Base-by-base conservation (phyloP, 2,888 invertebrate genomes). In the Clivina fossor region DNA sequence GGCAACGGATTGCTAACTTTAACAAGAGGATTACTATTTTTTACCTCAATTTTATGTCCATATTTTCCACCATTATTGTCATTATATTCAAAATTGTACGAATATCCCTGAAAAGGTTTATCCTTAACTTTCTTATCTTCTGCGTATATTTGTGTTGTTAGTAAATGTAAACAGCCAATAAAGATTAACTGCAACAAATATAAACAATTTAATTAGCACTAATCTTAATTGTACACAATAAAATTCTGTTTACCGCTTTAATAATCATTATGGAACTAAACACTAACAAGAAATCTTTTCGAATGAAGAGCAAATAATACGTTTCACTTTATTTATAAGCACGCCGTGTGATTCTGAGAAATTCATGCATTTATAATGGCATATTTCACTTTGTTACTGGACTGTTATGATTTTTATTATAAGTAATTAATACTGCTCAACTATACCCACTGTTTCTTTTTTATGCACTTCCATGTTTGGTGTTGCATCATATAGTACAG, bases 11-110 rank as follows among this genome's bases (percentile, higher is more conserved):
- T n/a, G n/a, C n/a, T n/a, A n/a, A n/a, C n/a, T n/a, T n/a, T n/a
- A n/a, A n/a, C n/a, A n/a, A n/a, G n/a, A 9, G 44, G 30, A 37
- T 9, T 35, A 11, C 35, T 28, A 44, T 44, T 37, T 35, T 53
- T 53, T 8, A 53, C 53, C 28, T 53, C 53, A 30, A 53, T 37
- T 44, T 53, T 53, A 37, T 53, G 53, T 2, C 53, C 53, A 26
- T 24, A 53, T 44, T 53, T 44, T 19, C 44, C 35, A 18, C 30
- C 19, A 19, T 44, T 44, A 24, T 43, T 18, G n/a, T 53, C 43
- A 11, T 40, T 24, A 18, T 44, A 53, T 26, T 53, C 53, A 35
- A 44, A 13, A n/a, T 37, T 44, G 28, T 53, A 53, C 4, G 35
- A 5, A 11, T 53, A 53, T 22, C 24, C 53, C 40, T 24, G 53